A percentile compares a stretch with the other conserved stretches of the same genome.
Conservation (phyloP, 2,888 invertebrate species). For the Neuroscelio doddi region DNA sequence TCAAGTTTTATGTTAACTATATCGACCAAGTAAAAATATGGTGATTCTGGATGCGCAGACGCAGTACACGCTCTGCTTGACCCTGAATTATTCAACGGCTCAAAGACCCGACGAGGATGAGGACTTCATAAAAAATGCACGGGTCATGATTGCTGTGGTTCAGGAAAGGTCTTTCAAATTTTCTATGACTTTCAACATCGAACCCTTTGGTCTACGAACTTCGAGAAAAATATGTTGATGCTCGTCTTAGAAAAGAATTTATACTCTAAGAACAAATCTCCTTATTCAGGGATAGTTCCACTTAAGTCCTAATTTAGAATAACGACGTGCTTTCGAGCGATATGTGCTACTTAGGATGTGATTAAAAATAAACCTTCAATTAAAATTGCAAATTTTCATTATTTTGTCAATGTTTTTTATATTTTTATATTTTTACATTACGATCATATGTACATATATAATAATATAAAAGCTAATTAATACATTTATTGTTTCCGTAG, state of each 20-base stretch:
- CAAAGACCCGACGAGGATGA: conserved; percentile 60
- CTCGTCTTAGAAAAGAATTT: conserved; percentile 40
- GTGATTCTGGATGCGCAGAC: conserved; percentile 48
- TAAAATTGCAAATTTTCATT: no score
- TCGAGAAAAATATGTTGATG: conserved; percentile 16
- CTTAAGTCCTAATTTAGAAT: conserved; percentile 16
- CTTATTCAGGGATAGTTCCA: conserved; percentile 30
- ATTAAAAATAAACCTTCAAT: no score
- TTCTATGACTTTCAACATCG: conserved; percentile 12
- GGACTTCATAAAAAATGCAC: conserved; percentile 69
- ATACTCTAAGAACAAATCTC: conserved; percentile 31
- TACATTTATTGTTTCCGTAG: no score
- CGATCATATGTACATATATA: no score
- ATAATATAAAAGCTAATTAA: no score
- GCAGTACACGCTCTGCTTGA: conserved; percentile 56
- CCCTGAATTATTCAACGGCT: conserved; percentile 68
- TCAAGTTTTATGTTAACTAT: neutral
- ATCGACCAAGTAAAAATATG: conserved; percentile 34
- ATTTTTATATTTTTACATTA: no score
- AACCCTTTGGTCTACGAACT: conserved; percentile 16
- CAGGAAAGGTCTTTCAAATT: conserved; percentile 56
- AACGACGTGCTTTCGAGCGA: conserved; percentile 10
- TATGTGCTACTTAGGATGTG: no score
- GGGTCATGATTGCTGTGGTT: conserved; percentile 65
- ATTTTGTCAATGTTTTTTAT: no score